These are phyloP conservation scores for Ochotona curzoniae DNA, from an alignment of 2,113 vertebrate genomes.

Conservation along the genomic window DNA sequence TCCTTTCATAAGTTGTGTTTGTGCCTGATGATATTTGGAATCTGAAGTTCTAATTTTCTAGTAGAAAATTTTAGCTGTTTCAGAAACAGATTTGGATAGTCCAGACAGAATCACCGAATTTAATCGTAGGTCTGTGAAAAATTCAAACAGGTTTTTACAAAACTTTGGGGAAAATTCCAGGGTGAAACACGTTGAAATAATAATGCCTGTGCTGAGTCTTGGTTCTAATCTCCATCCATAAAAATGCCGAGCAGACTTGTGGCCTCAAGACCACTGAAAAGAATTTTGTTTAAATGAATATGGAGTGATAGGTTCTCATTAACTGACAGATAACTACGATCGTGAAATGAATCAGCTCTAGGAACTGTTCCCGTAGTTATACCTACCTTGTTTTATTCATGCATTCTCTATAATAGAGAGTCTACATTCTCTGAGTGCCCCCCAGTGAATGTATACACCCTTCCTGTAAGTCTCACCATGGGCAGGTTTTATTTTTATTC, in stretches of 20 bases:
- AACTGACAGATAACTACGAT: background rate
- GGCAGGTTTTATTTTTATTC: background rate
- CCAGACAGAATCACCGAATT: slow-evolving; percentile 4
- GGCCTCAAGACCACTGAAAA: background rate
- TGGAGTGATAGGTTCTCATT: background rate
- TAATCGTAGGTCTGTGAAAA: slow-evolving; percentile 47
- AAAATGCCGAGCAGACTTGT: slow-evolving; percentile 18
- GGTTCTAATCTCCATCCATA: background rate
- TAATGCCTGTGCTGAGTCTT: background rate
- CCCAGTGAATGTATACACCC: background rate
- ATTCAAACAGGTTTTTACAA: slow-evolving; percentile 1
- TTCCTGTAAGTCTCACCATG: background rate
- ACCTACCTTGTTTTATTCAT: background rate
- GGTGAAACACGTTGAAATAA: slow-evolving; percentile 51
- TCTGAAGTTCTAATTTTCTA: background rate
- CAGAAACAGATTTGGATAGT: slow-evolving; percentile 38
- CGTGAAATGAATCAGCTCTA: background rate
- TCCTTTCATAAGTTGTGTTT: rapidly evolving
- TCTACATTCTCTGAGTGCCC: background rate
- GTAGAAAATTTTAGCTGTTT: background rate
- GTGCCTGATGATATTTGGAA: background rate
- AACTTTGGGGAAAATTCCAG: background rate
- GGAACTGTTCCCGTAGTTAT: background rate
- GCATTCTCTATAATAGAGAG: background rate
- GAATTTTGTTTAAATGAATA: background rate